These are phyloP conservation scores for Pammene aurita DNA, from an alignment of 2,888 invertebrate species.

Conservation along the genomic window DNA sequence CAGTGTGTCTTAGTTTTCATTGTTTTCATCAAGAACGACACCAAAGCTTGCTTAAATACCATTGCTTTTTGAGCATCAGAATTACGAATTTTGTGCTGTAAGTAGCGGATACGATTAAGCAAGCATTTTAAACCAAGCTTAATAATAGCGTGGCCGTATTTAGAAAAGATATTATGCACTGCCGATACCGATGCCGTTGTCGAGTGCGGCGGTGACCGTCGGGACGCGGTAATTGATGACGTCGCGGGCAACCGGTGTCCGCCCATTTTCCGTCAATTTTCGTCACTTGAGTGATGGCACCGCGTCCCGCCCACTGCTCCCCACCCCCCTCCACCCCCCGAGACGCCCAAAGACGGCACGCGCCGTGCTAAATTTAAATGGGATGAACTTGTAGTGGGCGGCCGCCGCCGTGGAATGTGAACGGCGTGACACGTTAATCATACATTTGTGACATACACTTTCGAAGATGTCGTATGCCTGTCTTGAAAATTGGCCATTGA, in stretches of 20 bases:
- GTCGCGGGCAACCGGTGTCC: slow-evolving; percentile 81
- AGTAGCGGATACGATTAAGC: neutral
- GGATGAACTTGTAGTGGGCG: slow-evolving; percentile 81
- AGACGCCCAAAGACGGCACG: slow-evolving; percentile 70
- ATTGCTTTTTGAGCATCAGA: neutral
- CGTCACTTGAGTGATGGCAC: slow-evolving; percentile 83
- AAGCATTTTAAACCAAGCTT: slow-evolving; percentile 19
- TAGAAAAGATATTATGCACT: slow-evolving; percentile 70
- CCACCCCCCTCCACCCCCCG: slow-evolving; percentile 50
- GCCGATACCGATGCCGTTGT: slow-evolving; percentile 60
- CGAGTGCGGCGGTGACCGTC: slow-evolving; percentile 73
- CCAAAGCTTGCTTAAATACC: no score
- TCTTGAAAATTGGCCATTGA: slow-evolving; percentile 57
- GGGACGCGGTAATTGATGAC: slow-evolving; percentile 81
- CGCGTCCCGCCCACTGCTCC: slow-evolving; percentile 71
- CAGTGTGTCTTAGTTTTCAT: no score
- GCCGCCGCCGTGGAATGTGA: slow-evolving; percentile 73
- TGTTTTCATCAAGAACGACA: neutral
- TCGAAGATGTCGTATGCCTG: slow-evolving; percentile 60
- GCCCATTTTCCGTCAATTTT: slow-evolving; percentile 84
- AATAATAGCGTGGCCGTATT: slow-evolving; percentile 38
- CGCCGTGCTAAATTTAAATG: slow-evolving; percentile 82
- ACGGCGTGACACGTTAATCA: slow-evolving; percentile 77
- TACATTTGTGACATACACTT: slow-evolving; percentile 79
- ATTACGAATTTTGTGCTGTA: neutral